Percentiles rank a stretch among this genome's conserved stretches.
phyloP scores from a whole-genome alignment of 2,888 invertebrate species.

The Acrobasis suavella region DNA sequence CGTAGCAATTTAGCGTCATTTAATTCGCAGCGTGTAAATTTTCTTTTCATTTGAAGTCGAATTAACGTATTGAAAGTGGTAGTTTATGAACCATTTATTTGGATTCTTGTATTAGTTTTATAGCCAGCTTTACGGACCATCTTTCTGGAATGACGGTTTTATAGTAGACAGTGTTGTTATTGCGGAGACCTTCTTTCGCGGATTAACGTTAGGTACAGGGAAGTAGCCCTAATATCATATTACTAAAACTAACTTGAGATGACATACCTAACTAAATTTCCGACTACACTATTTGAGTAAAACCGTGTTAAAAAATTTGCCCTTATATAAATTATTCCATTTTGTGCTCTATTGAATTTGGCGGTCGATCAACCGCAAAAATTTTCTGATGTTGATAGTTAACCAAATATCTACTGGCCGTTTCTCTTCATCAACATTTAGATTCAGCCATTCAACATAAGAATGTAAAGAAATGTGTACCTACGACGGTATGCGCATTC shows the following conservation, averaged over 20 bases:
- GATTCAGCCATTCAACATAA: no score
- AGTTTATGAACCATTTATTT: slow-evolving; percentile 6
- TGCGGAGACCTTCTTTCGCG: background rate
- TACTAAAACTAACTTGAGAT: no score
- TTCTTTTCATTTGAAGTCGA: slow-evolving; percentile 10
- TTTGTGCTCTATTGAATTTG: background rate
- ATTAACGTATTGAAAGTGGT: slow-evolving; percentile 7
- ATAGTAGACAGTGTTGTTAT: background rate
- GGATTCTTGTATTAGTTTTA: slow-evolving; percentile 5
- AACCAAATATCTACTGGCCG: no score
- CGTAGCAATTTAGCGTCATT: background rate
- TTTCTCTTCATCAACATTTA: no score
- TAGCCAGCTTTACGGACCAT: slow-evolving; percentile 10
- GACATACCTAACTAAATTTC: no score
- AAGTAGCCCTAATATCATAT: no score
- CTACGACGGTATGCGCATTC: no score
- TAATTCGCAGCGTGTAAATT: slow-evolving; percentile 1
- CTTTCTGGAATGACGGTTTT: slow-evolving; percentile 1
- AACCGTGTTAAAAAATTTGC: no score
- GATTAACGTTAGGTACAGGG: background rate
- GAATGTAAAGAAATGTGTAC: no score
- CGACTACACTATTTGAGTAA: no score
- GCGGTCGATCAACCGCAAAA: background rate
- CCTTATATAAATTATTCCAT: background rate
- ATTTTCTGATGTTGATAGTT: no score